A percentile compares a stretch with the other conserved stretches of the same genome.
phyloP scores from a whole-genome alignment of 2,113 vertebrate genomes.

The Erythrocercus mccallii region DNA sequence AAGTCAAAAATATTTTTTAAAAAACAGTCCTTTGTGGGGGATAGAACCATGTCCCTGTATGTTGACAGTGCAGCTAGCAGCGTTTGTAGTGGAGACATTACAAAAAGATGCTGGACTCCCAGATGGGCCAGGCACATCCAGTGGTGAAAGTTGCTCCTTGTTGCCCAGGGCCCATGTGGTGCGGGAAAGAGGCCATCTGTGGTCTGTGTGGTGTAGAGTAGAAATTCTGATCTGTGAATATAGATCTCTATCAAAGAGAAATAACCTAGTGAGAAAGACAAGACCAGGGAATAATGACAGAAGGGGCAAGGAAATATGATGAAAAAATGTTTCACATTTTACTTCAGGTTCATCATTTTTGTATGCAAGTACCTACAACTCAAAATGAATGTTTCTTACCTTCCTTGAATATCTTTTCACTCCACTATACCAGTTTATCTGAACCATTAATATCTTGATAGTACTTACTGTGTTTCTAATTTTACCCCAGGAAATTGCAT shows the following conservation, averaged over 20 bases:
- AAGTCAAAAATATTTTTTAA: neutral
- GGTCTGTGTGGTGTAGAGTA: neutral
- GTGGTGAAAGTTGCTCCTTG: accelerated
- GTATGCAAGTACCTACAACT: neutral
- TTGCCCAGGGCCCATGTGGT: neutral
- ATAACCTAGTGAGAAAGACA: neutral
- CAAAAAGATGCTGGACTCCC: neutral
- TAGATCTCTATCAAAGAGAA: neutral
- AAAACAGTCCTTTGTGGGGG: accelerated
- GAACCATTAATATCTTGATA: neutral
- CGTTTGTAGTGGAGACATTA: neutral
- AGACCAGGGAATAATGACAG: neutral
- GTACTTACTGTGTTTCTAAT: neutral
- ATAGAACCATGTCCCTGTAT: neutral
- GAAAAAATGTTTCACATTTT: neutral
- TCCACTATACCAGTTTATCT: neutral
- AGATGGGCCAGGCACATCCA: neutral
- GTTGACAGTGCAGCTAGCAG: neutral
- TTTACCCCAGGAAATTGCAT: neutral
- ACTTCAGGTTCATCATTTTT: neutral
- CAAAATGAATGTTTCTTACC: neutral
- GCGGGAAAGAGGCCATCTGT: neutral
- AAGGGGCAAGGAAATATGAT: neutral
- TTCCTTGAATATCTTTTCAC: neutral
- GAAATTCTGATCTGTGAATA: neutral